A percentile compares a stretch with the other conserved stretches of the same genome.
phyloP scores from a whole-genome alignment of 2,888 invertebrate species.

The Teleiodes luculella region DNA sequence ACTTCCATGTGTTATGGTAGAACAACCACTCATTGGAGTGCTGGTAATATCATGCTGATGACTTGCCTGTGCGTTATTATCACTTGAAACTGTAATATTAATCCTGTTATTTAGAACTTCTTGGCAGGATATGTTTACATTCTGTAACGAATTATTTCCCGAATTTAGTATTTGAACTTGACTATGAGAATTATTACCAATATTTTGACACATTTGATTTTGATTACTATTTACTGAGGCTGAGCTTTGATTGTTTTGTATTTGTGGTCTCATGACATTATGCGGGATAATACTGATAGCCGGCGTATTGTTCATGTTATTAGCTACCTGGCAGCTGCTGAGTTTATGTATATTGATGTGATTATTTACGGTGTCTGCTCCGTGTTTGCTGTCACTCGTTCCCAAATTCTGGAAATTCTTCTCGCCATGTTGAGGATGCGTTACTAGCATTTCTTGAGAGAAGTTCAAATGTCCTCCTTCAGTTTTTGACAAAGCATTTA shows the following conservation, averaged over 20 bases:
- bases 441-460: conserved; percentile 71
- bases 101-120: conserved; percentile 58
- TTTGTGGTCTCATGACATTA: conserved; percentile 57
- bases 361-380: conserved; percentile 47
- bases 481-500: conserved; percentile 67
- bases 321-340: conserved; percentile 66
- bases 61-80: conserved; percentile 51
- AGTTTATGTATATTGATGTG: conserved; percentile 67
- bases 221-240: conserved; percentile 55
- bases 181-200: conserved; percentile 52
- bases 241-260: conserved; percentile 61
- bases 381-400: conserved; percentile 58
- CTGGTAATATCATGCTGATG: conserved; percentile 59
- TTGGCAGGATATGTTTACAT: conserved; percentile 66
- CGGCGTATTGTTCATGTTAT: conserved; percentile 54
- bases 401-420: conserved; percentile 69
- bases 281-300: conserved; percentile 70
- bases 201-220: conserved; percentile 68
- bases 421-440: conserved; percentile 67
- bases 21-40: conserved; percentile 44
- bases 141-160: conserved; percentile 62
- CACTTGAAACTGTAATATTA: conserved; percentile 52
- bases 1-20: conserved; percentile 60
- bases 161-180: conserved; percentile 65
- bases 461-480: conserved; percentile 72